phyloP scores from a whole-genome alignment of 1,140 invertebrate genomes.

The Oncopeltus fasciatus region DNA sequence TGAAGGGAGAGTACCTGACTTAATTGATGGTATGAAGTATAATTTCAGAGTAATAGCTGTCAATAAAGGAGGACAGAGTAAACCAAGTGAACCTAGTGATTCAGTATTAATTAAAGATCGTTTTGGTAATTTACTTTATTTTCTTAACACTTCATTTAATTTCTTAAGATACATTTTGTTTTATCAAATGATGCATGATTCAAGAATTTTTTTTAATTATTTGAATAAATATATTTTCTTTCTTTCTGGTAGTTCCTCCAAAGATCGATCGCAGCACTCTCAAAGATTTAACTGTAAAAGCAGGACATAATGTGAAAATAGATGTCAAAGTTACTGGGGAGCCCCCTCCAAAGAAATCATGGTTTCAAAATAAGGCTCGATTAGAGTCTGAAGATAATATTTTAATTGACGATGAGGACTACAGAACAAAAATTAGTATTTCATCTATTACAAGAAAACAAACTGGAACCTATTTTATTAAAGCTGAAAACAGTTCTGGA shows the following conservation, averaged over 20 bases:
- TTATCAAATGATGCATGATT: background rate
- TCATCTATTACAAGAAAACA: constrained; percentile 59
- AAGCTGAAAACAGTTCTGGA: constrained; percentile 81
- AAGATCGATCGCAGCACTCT: constrained; percentile 81
- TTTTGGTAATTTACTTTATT: constrained; percentile 40
- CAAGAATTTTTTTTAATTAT: background rate
- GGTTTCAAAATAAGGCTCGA: constrained; percentile 69
- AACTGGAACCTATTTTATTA: constrained; percentile 71
- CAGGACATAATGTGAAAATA: constrained; percentile 67
- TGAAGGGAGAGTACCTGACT: constrained; percentile 70
- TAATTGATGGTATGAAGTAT: constrained; percentile 89
- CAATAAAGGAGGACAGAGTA: constrained; percentile 85
- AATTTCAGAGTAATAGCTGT: constrained; percentile 92
- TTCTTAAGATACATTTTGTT: background rate
- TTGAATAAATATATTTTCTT: background rate
- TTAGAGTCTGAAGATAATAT: constrained; percentile 48
- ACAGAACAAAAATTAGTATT: constrained; percentile 68
- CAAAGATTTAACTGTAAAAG: constrained; percentile 73
- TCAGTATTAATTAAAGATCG: constrained; percentile 70
- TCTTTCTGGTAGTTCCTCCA: constrained; percentile 48
- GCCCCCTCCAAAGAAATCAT: constrained; percentile 69
- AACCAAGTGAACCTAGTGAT: constrained; percentile 74
- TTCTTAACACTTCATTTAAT: background rate
- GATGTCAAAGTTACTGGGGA: constrained; percentile 83
- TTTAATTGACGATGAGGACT: constrained; percentile 71